Base-by-base conservation (phyloP, 1,140 invertebrate genomes). In the Euschistus heros region DNA sequence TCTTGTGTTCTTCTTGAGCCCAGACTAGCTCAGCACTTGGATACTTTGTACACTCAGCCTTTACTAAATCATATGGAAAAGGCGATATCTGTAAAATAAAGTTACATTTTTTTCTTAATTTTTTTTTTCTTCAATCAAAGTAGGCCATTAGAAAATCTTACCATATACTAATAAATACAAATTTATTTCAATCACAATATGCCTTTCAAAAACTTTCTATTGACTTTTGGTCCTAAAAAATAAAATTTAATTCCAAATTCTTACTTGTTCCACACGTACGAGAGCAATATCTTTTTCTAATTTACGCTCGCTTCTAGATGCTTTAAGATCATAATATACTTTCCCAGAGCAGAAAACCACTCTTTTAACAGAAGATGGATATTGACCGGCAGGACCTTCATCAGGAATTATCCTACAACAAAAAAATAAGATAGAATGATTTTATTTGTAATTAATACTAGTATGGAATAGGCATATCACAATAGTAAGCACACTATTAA, bases 1-100 rank as follows among this genome's bases (percentile, higher is more conserved):
- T 99, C 79, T 98, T 98, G 77, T 96, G 94, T 76, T 99, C 97
- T 79, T 99, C 97, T 78, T 99, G 97, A 63, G 86, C 82, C 94
- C 94, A 99, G 27, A 86, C 74, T 10, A 99, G 73, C 71, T 90
- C 83, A 3, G 96, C 97, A 75, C 93, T 89, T 5, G 91, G 84
- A 77, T 98, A 99, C 75, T 94, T 92, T 42, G 84, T 84, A 70
- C 91, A 85, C 79, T 98, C 94, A 59, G 86, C 79, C 75, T 90
- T 92, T 27, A 98, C 82, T 72, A 96, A 77, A 77, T 99, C 97
- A 77, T 92, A 98, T 44, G 97, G 97, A 86, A 99, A 99, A 55
- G 97, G 97, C 62, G 91, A 91, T 70, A 98, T 87, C 86, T 94
- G 78, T 66, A 80, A 76, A 67, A 74, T 73, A 54, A 54, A 20